Base-by-base conservation (phyloP, 2,797 vertebrate genomes). In the Chloroceryle amazona region DNA sequence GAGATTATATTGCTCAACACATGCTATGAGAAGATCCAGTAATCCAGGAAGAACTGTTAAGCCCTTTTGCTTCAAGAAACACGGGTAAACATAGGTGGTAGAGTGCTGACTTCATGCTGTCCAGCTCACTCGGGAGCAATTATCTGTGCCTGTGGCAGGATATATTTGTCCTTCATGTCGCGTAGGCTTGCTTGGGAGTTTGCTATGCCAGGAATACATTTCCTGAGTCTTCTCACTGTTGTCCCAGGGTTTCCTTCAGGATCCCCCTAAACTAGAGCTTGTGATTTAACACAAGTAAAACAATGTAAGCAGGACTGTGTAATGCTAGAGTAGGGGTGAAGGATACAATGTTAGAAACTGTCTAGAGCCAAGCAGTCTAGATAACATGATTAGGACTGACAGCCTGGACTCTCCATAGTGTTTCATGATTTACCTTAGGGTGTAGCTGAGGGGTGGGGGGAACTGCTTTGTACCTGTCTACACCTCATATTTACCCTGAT, bases 1-100 rank as follows among this genome's bases (percentile, higher is more conserved):
- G 33, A 51, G 20, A 42, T 49, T 46, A 5, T 8, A 5, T 35
- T 68, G 49, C 25, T 71, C 57, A 55, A 6, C 6, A 13, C 8
- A 4, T 0, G 1, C 22, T 41, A 11, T 31, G 31, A 65, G 52
- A 81, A 81, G 31, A 68, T 58, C 13, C 5, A 0, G 9, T 54
- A 7, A 46, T 57, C 52, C 11, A 75, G 54, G 21, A 66, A 81
- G 39, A 75, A 7, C 10, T 23, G 13, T 47, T 28, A 73, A 81
- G 3, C 13, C 35, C 13, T 79, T 29, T 78, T 78, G 11, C 29
- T 66, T 60, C 21, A 52, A 52, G 39, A 83, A 88, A 11, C 16
- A 15, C 46, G 62, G 55, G 18, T 51, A 33, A 86, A 75, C 57
- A 42, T 1, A 3, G 23, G 37, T 47, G 41, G 10, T 31, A 28